These are phyloP conservation scores for Ataeniobius toweri DNA, from an alignment of 2,797 vertebrate genomes.

Conservation along the genomic window DNA sequence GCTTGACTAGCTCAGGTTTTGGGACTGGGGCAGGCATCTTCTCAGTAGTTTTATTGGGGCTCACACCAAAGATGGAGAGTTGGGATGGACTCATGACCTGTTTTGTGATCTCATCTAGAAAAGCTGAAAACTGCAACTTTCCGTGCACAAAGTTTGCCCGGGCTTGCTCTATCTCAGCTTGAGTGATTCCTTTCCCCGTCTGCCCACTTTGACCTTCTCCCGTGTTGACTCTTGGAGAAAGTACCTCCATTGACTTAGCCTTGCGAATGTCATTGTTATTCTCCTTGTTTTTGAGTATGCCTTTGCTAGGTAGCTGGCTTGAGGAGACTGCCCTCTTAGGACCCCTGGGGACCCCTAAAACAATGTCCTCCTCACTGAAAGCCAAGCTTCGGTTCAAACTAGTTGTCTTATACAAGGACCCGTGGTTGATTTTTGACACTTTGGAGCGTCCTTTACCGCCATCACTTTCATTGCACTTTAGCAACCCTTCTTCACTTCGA, in stretches of 20 bases:
- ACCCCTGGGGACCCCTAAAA: slow-evolving; percentile 57
- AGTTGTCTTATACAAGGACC: slow-evolving; percentile 73
- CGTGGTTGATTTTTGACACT: slow-evolving; percentile 25
- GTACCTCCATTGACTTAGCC: slow-evolving; percentile 83
- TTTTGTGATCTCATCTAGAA: slow-evolving; percentile 86
- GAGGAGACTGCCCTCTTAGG: slow-evolving; percentile 76
- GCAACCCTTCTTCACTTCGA: slow-evolving; percentile 75
- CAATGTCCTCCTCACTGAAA: slow-evolving; percentile 69
- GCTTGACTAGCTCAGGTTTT: slow-evolving; percentile 50
- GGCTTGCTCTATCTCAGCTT: slow-evolving; percentile 49
- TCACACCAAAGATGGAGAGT: slow-evolving; percentile 78
- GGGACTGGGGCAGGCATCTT: slow-evolving; percentile 26
- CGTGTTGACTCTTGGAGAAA: slow-evolving; percentile 73
- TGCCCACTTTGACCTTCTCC: slow-evolving; percentile 40
- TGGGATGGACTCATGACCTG: slow-evolving; percentile 84
- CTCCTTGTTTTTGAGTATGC: slow-evolving; percentile 82
- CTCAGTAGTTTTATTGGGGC: slow-evolving; percentile 31
- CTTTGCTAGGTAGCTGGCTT: slow-evolving; percentile 76
- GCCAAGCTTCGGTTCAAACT: slow-evolving; percentile 76
- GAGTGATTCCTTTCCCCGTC: slow-evolving; percentile 47
- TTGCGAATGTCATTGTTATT: slow-evolving; percentile 75
- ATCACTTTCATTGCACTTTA: slow-evolving; percentile 48
- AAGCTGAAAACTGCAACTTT: slow-evolving; percentile 85
- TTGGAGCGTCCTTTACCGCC: slow-evolving; percentile 16
- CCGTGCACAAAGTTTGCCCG: slow-evolving; percentile 71